Base-by-base conservation (phyloP, 2,888 invertebrate species). In the Chromoteleia sp. region DNA sequence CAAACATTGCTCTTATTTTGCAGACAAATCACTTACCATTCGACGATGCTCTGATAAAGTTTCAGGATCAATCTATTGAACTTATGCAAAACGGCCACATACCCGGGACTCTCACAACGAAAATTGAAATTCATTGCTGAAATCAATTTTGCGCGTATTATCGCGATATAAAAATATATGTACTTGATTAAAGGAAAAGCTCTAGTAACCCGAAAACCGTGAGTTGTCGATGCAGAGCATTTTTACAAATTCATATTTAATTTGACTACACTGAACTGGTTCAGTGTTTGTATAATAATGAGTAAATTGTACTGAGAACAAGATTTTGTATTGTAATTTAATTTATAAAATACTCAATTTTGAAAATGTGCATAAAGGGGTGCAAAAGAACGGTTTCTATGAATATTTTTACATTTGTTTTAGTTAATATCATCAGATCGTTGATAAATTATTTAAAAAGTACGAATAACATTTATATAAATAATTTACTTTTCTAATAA, bases 171-270 rank as follows among this genome's bases (percentile, higher is more conserved):
- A 76, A 33, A 56, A 76, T 76, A 59, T 33, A 76, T 68, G 39
- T 76, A 43, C 68, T 68, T 70, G 67, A 73, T 73, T 68, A 65
- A 74, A 80, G 65, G 74, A 80, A 80, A 80, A 80, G 79, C 79
- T 68, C 74, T 80, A 58, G 45, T 73, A 67, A 67, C 15, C 59
- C 33, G 30, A 21, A 36, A 68, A 67, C 68, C 21, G 76, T 76
- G 76, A 76, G 76, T 76, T 76, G 59, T 45, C 29, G 68, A 68
- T 68, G 61, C 45, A 76, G 52, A 52, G 14, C 21, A 33, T 61
- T 68, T 61, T 68, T 76, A 54, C 15, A 76, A 67, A 8, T 33
- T 59, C 6, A 67, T 59, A 39, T 67, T 67, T 15, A 41, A 17
- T 67, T 68, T 58, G 36, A 58, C 45, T 75, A 36, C 30, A n/a